Base-by-base conservation (phyloP, 1,140 invertebrate species). In the Bacillus rossius region DNA sequence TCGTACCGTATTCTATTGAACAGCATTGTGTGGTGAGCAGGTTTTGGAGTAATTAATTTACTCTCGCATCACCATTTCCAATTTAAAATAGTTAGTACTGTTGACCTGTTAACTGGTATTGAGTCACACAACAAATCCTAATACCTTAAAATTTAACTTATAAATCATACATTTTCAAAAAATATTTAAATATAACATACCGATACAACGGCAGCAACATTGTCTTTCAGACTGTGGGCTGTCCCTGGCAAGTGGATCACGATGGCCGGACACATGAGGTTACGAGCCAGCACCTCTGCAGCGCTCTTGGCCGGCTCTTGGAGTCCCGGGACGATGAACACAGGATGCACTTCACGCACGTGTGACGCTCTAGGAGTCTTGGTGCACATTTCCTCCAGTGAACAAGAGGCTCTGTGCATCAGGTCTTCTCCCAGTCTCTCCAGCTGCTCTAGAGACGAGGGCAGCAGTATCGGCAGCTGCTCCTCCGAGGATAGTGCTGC, bases 311-410 rank as follows among this genome's bases (percentile, higher is more conserved):
- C 29, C 26, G n/a, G 29, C 10, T 26, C 52, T 37, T 54, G 52
- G 13, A 74, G 53, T 14, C 72, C 72, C 8, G 72, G 72, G 40
- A 74, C 65, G 8, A 74, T 60, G 55, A 74, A 72, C 0, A 74
- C 52, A 8, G 72, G 71, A 16, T 68, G 65, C 13, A 70, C 42
- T 58, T 73, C 72, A 37, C 69, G 47, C 2, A 72, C 66, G 38
- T 63, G 65, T 34, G 61, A 54, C 2, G 67, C 69, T 37, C 71
- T 67, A 19, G 69, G 52, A 40, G 34, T 54, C 52, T 40, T 17
- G 25, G 52, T 40, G 14, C 29, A 19, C 5, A 54, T 5, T 37
- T 54, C 52, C 34, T 41, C 7, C 8, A 54, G 8, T 14, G n/a
- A 54, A 40, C 22, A 50, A 10, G 48, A 13, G 2, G 52, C 16